Percentiles rank a stretch among this genome's conserved stretches.
These are phyloP conservation scores for Bombus confusus DNA, from an alignment of 1,140 invertebrate species.

Conservation along the genomic window DNA sequence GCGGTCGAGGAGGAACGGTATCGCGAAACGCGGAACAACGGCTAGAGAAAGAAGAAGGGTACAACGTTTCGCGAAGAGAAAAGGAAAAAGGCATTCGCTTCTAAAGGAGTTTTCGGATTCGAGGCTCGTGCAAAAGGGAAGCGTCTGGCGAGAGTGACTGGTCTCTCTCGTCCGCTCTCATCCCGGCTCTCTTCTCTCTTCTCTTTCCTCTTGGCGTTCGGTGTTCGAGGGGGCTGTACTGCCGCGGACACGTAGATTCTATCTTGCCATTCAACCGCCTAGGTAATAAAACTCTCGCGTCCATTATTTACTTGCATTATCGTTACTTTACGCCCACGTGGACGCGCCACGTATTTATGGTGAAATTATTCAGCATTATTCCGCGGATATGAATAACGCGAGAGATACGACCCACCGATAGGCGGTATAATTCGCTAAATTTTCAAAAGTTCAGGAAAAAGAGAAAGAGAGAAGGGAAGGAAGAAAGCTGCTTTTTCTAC, in stretches of 20 bases:
- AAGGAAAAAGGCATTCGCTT: no score
- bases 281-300: slow-evolving; percentile 79
- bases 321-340: slow-evolving; percentile 81
- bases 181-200: background rate
- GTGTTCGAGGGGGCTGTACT: slow-evolving; percentile 50
- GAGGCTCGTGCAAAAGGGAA: background rate
- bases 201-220: slow-evolving; percentile 24
- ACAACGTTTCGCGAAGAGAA: no score
- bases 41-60: no score
- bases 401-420: slow-evolving; percentile 59
- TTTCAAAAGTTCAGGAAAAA: background rate
- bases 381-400: slow-evolving; percentile 77
- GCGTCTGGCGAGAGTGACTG: background rate
- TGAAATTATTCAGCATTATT: slow-evolving; percentile 81
- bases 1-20: background rate
- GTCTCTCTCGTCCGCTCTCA: background rate
- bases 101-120: background rate
- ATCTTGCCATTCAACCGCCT: slow-evolving; percentile 80
- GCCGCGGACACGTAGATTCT: slow-evolving; percentile 77
- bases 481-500: background rate
- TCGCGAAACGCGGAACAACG: background rate
- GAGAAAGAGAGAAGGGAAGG: background rate
- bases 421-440: slow-evolving; percentile 46
- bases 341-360: slow-evolving; percentile 77
- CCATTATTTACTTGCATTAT: slow-evolving; percentile 82